Evolutionary conservation across 2,797 vertebrate genomes (phyloP).

Genomic region (Sebastes diaconus): DNA sequence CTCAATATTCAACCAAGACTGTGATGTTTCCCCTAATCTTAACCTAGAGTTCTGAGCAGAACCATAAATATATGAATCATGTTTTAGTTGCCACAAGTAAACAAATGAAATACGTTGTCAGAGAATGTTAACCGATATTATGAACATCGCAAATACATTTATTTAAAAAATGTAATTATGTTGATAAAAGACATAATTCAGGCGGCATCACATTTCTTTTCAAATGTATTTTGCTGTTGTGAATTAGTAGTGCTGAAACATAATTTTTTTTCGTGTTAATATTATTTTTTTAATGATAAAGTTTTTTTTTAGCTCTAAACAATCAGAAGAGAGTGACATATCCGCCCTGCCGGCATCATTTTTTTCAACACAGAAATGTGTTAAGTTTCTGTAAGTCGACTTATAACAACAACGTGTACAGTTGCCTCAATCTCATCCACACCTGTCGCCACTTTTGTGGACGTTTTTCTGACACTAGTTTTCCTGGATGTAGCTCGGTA

Average conservation of each 20-base stretch:
- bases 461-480: neutral
- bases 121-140: neutral
- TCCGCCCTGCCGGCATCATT: neutral
- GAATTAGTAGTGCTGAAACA: no score
- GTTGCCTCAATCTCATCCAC: neutral
- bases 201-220: neutral
- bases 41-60: neutral
- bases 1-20: neutral
- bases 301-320: neutral
- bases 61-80: neutral
- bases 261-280: neutral
- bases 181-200: neutral
- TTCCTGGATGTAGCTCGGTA: neutral
- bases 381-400: neutral
- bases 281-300: neutral
- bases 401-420: neutral
- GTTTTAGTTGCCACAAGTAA: neutral
- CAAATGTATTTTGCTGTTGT: neutral
- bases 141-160: neutral
- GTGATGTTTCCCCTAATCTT: neutral
- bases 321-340: neutral
- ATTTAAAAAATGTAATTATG: neutral
- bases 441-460: neutral
- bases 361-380: neutral
- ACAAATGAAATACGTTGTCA: neutral